Conservation (phyloP, 2,113 vertebrate species). For the Chionomys nivalis region DNA sequence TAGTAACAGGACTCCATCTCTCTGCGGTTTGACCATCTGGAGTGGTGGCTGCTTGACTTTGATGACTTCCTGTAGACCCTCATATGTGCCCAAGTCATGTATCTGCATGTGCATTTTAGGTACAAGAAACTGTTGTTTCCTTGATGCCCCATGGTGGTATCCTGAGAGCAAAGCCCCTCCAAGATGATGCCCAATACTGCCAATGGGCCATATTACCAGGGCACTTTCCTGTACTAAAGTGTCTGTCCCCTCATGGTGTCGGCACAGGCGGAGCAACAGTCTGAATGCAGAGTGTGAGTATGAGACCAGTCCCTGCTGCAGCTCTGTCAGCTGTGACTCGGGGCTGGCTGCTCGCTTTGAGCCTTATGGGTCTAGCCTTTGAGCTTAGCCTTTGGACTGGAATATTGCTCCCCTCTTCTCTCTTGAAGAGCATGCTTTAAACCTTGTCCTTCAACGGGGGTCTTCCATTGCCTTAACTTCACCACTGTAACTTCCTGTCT, state of each 20-base stretch:
- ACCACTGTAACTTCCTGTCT: background rate
- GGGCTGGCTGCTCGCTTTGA: background rate
- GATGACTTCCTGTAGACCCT: background rate
- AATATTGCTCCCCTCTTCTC: background rate
- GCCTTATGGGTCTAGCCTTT: no score
- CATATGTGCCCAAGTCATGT: background rate
- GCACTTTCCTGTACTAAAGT: background rate
- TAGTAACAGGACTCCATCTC: slow-evolving; percentile 30
- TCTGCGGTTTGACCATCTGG: slow-evolving; percentile 65
- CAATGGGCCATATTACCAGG: background rate
- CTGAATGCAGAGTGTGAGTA: background rate
- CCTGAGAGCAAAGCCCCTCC: background rate
- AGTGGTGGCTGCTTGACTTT: slow-evolving; percentile 35
- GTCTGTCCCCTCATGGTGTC: background rate
- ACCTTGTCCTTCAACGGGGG: background rate
- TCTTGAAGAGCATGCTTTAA: background rate
- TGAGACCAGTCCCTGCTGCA: background rate
- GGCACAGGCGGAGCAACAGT: background rate
- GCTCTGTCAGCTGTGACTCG: background rate
- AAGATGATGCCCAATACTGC: background rate
- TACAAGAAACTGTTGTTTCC: slow-evolving; percentile 19
- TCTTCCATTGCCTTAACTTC: background rate
- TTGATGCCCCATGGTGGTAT: background rate
- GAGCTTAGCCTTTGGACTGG: background rate
- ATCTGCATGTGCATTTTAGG: slow-evolving; percentile 29